These are phyloP conservation scores for Burhinus oedicnemus DNA, from an alignment of 2,113 vertebrate genomes.

Conservation along the genomic window DNA sequence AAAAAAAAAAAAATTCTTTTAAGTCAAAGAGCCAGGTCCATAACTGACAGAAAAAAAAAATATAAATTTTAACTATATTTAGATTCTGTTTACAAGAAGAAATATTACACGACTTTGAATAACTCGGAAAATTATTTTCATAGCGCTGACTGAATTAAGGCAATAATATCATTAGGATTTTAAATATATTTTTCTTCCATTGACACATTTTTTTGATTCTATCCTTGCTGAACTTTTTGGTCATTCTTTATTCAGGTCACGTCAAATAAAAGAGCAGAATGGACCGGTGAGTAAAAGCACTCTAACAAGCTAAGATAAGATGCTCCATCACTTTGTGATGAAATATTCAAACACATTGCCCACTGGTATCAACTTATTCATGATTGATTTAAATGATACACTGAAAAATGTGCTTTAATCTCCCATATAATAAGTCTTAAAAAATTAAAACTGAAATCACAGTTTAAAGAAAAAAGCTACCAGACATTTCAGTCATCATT, in stretches of 20 bases:
- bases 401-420: slow-evolving; percentile 65
- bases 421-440: slow-evolving; percentile 59
- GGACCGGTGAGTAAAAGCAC: slow-evolving; percentile 21
- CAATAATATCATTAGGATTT: neutral
- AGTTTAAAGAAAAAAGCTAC: slow-evolving; percentile 38
- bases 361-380: slow-evolving; percentile 55
- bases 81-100: slow-evolving; percentile 19
- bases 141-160: neutral
- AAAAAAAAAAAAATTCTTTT: neutral
- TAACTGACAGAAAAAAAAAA: neutral
- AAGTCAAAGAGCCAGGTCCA: neutral
- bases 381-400: slow-evolving; percentile 71
- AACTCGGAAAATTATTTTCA: slow-evolving; percentile 15
- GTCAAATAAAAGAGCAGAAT: slow-evolving; percentile 16
- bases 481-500: slow-evolving; percentile 18
- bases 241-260: slow-evolving; percentile 61
- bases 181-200: neutral
- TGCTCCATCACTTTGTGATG: slow-evolving; percentile 44
- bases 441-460: slow-evolving; percentile 70
- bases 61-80: slow-evolving; percentile 8
- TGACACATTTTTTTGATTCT: neutral
- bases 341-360: slow-evolving; percentile 71
- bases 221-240: slow-evolving; percentile 26
- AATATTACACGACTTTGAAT: neutral
- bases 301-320: slow-evolving; percentile 58